Evolutionary conservation across 2,797 vertebrate species (phyloP).

Genomic region (Arctocebus calabarensis): DNA sequence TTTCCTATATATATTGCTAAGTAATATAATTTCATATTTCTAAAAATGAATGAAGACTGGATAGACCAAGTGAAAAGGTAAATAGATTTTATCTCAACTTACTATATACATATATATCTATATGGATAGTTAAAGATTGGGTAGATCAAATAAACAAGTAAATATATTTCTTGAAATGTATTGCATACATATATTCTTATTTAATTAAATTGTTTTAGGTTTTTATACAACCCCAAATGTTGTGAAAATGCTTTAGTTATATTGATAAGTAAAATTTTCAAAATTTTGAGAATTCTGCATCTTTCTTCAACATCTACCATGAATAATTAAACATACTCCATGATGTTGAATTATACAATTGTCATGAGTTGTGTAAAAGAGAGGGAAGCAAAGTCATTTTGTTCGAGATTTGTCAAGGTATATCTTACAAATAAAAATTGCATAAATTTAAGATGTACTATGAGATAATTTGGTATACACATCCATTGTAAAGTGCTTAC

Average conservation of each 20-base stretch:
- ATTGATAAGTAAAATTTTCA: not conserved
- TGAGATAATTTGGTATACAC: not conserved
- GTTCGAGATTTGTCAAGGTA: not conserved
- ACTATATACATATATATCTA: not conserved
- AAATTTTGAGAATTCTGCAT: not conserved
- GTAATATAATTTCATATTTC: not conserved
- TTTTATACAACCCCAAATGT: not conserved
- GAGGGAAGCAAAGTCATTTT: not conserved
- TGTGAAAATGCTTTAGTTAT: not conserved
- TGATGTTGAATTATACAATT: not conserved
- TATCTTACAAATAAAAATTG: not conserved
- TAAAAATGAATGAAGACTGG: not conserved
- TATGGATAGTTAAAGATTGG: too few relatives aligned
- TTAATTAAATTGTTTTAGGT: not conserved
- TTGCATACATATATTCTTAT: not conserved
- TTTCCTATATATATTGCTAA: not conserved
- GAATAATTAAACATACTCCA: not conserved
- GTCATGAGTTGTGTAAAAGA: not conserved
- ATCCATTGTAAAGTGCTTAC: not conserved
- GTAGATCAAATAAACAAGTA: not conserved
- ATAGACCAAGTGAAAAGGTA: not conserved
- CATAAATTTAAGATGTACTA: not conserved
- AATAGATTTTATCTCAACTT: not conserved
- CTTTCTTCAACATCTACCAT: not conserved
- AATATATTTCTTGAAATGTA: not conserved